phyloP scores from a whole-genome alignment of 2,888 invertebrate genomes.

The Eupsilia transversa region DNA sequence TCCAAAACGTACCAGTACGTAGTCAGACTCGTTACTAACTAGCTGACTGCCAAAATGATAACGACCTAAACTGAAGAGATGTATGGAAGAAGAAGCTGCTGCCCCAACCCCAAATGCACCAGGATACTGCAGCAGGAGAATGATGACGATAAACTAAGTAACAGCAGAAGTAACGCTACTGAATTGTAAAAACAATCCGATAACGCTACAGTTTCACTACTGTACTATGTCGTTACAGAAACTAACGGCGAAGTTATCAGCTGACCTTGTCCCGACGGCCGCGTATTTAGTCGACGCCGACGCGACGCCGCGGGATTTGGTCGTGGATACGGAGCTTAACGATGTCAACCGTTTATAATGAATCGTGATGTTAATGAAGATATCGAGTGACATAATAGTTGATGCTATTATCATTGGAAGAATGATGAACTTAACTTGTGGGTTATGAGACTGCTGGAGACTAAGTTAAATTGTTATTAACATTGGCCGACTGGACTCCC shows the following conservation, averaged over 20 bases:
- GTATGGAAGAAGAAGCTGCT: background rate
- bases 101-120: background rate
- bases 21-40: background rate
- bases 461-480: background rate
- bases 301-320: background rate
- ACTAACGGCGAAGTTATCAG: slow-evolving; percentile 42
- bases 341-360: slow-evolving; percentile 8
- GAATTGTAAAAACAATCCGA: background rate
- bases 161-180: background rate
- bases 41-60: background rate
- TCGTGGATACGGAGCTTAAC: slow-evolving; percentile 20
- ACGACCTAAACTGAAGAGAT: background rate
- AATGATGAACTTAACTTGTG: slow-evolving; percentile 22
- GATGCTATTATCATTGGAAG: slow-evolving; percentile 24
- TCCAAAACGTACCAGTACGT: too few species aligned
- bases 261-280: slow-evolving; percentile 44
- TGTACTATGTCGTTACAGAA: slow-evolving; percentile 33
- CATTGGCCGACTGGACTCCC: background rate
- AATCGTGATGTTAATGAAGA: slow-evolving; percentile 13
- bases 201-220: background rate
- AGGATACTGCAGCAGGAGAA: background rate
- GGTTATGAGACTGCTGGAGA: background rate
- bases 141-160: background rate
- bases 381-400: slow-evolving; percentile 32
- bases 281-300: slow-evolving; percentile 24